Conservation (phyloP, 2,888 invertebrate genomes). For the Scrobipalpa atriplicella region DNA sequence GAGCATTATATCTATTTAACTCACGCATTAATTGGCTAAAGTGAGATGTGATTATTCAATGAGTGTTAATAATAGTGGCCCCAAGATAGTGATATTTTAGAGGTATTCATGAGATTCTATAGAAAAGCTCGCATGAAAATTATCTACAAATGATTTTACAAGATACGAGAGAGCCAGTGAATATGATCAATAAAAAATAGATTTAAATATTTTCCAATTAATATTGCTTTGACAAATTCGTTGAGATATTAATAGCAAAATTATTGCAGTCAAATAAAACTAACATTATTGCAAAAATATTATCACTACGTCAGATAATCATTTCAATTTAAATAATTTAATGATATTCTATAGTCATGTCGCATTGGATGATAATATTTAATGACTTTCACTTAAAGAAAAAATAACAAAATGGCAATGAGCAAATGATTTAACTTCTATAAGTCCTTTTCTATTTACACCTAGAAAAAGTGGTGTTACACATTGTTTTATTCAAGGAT, state of each 20-base stretch:
- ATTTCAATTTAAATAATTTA: slow-evolving; percentile 41
- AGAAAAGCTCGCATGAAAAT: slow-evolving; percentile 34
- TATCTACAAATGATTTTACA: slow-evolving; percentile 18
- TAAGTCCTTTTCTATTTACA: slow-evolving; percentile 31
- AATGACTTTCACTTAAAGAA: slow-evolving; percentile 40
- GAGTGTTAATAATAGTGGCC: slow-evolving; percentile 39
- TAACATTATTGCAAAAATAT: slow-evolving; percentile 53
- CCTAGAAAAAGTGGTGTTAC: slow-evolving; percentile 37
- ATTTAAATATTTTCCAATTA: slow-evolving; percentile 40
- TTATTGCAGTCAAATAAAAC: slow-evolving; percentile 30
- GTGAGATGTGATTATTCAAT: neutral
- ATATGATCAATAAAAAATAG: slow-evolving; percentile 17
- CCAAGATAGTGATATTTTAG: slow-evolving; percentile 62
- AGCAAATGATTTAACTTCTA: slow-evolving; percentile 47
- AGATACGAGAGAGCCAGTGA: slow-evolving; percentile 31
- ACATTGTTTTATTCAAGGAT: slow-evolving; percentile 36
- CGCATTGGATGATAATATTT: slow-evolving; percentile 68
- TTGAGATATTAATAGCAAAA: slow-evolving; percentile 51
- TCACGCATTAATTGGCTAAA: neutral
- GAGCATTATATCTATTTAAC: neutral
- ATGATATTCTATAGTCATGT: slow-evolving; percentile 58
- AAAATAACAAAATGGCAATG: slow-evolving; percentile 51
- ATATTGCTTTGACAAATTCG: slow-evolving; percentile 77
- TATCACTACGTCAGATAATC: slow-evolving; percentile 34
- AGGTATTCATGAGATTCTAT: slow-evolving; percentile 40